phyloP scores from a whole-genome alignment of 2,113 vertebrate species.

The Salminus brasiliensis region DNA sequence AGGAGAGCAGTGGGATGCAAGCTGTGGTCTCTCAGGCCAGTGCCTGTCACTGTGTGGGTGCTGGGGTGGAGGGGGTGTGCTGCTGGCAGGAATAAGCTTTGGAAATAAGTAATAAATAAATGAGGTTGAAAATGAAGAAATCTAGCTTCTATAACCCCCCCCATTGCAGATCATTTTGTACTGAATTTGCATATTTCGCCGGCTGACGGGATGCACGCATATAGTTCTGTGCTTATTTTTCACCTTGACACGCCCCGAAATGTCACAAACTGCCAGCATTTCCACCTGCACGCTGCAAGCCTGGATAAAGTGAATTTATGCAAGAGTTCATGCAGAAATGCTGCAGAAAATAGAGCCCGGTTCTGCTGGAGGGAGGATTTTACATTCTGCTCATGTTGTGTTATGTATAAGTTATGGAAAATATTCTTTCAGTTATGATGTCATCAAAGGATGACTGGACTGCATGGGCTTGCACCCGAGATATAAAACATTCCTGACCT shows the following conservation, averaged over 20 bases:
- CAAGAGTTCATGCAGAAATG: neutral
- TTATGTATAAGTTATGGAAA: neutral
- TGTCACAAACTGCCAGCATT: neutral
- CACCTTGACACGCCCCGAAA: constrained; percentile 7
- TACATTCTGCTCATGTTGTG: constrained; percentile 30
- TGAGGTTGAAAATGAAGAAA: neutral
- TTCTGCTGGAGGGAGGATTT: neutral
- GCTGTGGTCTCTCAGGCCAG: too few species aligned
- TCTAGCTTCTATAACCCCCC: neutral
- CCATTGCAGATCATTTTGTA: neutral
- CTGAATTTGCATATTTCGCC: neutral
- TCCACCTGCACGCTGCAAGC: neutral
- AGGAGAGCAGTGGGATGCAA: too few species aligned
- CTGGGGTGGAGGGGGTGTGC: too few species aligned
- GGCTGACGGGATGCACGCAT: neutral
- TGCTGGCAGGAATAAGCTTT: too few species aligned
- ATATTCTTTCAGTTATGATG: neutral
- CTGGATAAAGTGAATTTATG: neutral
- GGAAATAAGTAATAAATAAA: neutral
- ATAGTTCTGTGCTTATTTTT: neutral
- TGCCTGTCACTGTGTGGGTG: too few species aligned
- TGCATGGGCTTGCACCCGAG: neutral
- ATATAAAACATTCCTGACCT: too few species aligned
- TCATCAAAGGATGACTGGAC: neutral
- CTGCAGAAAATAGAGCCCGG: neutral